These are phyloP conservation scores for Tupaia tana DNA, from an alignment of 2,113 vertebrate genomes.

Conservation along the genomic window DNA sequence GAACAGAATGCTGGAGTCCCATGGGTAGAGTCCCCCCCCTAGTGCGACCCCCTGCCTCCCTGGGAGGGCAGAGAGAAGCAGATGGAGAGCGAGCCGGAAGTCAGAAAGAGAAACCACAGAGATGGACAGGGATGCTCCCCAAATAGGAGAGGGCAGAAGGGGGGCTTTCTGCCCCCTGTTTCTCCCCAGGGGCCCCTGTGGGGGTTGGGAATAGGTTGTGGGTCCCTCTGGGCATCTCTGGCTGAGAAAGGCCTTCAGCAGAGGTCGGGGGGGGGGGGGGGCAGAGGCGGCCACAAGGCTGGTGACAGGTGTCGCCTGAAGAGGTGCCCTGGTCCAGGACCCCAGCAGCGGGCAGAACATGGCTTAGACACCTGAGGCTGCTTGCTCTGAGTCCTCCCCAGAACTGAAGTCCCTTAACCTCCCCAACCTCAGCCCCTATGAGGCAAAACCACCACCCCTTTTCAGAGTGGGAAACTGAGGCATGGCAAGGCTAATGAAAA, in stretches of 20 bases:
- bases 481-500: background rate
- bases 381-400: background rate
- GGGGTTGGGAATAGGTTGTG: background rate
- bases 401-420: background rate
- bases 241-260: background rate
- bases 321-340: background rate
- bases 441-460: background rate
- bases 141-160: background rate
- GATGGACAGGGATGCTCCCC: background rate
- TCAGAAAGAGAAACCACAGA: background rate
- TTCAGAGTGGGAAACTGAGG: background rate
- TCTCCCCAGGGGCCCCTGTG: background rate
- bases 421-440: background rate
- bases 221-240: background rate
- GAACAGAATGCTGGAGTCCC: background rate
- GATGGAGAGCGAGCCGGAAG: no score
- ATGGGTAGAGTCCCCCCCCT: background rate
- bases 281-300: background rate
- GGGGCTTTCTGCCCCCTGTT: background rate
- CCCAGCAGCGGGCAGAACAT: fast-evolving
- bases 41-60: background rate
- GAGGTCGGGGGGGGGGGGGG: background rate
- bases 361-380: background rate
- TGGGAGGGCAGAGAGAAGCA: background rate
- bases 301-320: background rate